Conservation (phyloP, 2,888 invertebrate species). For the Coelogynopora nodosa region DNA sequence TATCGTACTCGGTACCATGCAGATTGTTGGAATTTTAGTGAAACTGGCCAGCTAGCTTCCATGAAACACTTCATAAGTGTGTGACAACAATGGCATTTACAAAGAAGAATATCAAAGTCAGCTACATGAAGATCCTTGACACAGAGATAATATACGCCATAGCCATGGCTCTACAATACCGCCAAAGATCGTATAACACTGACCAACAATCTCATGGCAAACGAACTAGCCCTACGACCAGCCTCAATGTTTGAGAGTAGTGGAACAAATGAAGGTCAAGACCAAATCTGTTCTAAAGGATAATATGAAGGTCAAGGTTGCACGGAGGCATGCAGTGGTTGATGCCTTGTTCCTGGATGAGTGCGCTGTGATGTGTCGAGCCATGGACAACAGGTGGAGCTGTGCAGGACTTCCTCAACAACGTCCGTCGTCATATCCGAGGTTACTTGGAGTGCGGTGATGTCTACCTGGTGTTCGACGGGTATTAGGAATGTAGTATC, state of each 20-base stretch:
- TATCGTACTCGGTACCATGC: conserved; percentile 14
- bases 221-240: conserved; percentile 41
- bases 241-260: conserved; percentile 41
- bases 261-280: conserved; percentile 38
- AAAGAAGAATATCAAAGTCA: conserved; percentile 39
- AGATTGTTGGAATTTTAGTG: neutral
- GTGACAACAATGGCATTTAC: conserved; percentile 41
- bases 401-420: conserved; percentile 44
- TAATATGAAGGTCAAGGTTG: conserved; percentile 36
- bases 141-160: conserved; percentile 44
- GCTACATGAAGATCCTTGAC: conserved; percentile 43
- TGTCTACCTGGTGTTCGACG: conserved; percentile 24
- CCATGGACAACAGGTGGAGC: conserved; percentile 45
- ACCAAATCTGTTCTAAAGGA: conserved; percentile 44
- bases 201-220: conserved; percentile 8
- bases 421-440: neutral
- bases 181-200: conserved; percentile 35
- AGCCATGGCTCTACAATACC: conserved; percentile 40
- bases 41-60: conserved; percentile 19
- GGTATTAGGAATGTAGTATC: neutral
- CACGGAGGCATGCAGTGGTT: conserved; percentile 36
- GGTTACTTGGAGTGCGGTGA: neutral
- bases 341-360: conserved; percentile 40
- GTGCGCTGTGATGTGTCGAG: conserved; percentile 45
- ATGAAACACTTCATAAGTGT: conserved; percentile 24